Base-by-base conservation (phyloP, 2,888 invertebrate genomes). In the Shargacucullia verbasci region DNA sequence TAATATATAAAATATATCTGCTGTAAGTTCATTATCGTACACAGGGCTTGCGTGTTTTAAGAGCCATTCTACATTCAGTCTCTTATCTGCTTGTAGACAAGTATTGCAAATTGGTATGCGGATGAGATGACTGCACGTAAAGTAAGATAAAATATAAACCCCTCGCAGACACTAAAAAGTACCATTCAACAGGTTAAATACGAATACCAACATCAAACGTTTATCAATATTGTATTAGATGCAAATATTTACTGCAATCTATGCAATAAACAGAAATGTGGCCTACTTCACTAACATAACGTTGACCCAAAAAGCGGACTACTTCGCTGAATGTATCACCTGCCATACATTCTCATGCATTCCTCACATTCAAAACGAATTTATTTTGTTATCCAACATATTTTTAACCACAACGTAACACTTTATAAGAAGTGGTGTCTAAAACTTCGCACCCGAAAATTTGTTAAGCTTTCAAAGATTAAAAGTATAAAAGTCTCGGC, bases 31-130 rank as follows among this genome's bases (percentile, higher is more conserved):
- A 20, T 20, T 20, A 37, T 37, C 9, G 13, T 35, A 20, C 20
- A 49, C 61, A 9, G 35, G 50, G 27, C n/a, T n/a, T 38, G 15
- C 10, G 29, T 41, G 50, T 67, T 48, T 67, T 37, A 34, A 68
- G 29, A 50, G 13, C 14, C 7, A 4, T 20, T 20, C 20, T 3
- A 4, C 20, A 20, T 20, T 4, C 20, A 20, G 20, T 20, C 20
- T 20, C 2, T 20, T 20, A 20, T 20, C 20, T 2, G 4, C 2
- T 20, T 2, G 20, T 20, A 2, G 20, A 20, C 20, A 20, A 20
- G 20, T 20, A 20, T 20, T 20, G 20, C 20, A 20, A 20, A 4
- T 20, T 20, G 20, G n/a, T n/a, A n/a, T 20, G 20, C 2, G 20
- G 2, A 20, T 20, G 20, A 20, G 4, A 20, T 20, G 4, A 20